Percentiles rank a stretch among this genome's conserved stretches.
Conservation (phyloP, 1,140 invertebrate genomes). For the Heliconius congener region DNA sequence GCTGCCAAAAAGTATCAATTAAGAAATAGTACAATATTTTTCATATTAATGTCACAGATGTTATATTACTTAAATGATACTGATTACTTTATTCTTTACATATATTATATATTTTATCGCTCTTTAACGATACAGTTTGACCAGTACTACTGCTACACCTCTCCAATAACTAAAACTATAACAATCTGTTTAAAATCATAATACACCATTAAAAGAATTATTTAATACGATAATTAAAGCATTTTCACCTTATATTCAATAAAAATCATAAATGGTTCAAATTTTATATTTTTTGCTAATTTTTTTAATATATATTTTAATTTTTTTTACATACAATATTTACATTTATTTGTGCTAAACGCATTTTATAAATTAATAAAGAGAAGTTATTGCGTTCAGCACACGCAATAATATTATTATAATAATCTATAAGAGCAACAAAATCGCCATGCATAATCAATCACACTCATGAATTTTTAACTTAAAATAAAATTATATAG, state of each 20-base stretch:
- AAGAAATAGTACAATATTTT: slow-evolving; percentile 11
- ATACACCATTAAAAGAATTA: slow-evolving; percentile 73
- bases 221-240: slow-evolving; percentile 76
- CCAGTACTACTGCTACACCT: slow-evolving; percentile 45
- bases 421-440: slow-evolving; percentile 68
- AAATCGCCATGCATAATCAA: slow-evolving; percentile 77
- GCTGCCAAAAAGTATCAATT: slow-evolving; percentile 17
- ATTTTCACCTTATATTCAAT: slow-evolving; percentile 78
- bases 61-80: slow-evolving; percentile 10
- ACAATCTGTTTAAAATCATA: slow-evolving; percentile 80
- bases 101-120: not conserved
- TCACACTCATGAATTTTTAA: slow-evolving; percentile 73
- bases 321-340: slow-evolving; percentile 72
- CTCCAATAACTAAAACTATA: slow-evolving; percentile 75
- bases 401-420: slow-evolving; percentile 54
- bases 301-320: slow-evolving; percentile 52
- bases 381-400: slow-evolving; percentile 60
- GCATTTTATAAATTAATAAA: slow-evolving; percentile 69
- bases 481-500: slow-evolving; percentile 68
- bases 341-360: slow-evolving; percentile 66
- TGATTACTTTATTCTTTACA: slow-evolving; percentile 23
- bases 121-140: slow-evolving; percentile 57
- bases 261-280: slow-evolving; percentile 74
- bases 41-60: not conserved
- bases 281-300: slow-evolving; percentile 68